Percentiles rank a stretch among this genome's conserved stretches.
Evolutionary conservation across 2,113 vertebrate species (phyloP).

Genomic region (Rostratula benghalensis): DNA sequence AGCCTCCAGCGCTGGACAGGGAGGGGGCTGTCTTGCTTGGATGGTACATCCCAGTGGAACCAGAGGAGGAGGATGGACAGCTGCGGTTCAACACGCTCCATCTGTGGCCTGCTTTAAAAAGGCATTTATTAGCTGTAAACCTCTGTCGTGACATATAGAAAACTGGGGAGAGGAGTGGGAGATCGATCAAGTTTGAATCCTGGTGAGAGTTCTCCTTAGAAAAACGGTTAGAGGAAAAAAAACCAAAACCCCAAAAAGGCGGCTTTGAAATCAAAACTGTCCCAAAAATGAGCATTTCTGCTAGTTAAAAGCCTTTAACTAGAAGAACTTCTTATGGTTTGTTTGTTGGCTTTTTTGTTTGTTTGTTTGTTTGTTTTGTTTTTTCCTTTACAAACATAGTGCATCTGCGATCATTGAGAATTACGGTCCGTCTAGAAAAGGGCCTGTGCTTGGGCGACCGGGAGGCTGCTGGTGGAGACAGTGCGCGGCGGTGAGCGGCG

Average conservation of each 20-base stretch:
- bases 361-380: neutral
- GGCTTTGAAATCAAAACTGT: conserved; percentile 8
- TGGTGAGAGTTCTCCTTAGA: conserved; percentile 27
- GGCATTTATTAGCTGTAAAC: conserved; percentile 58
- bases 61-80: neutral
- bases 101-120: conserved; percentile 36
- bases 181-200: neutral
- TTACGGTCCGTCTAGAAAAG: neutral
- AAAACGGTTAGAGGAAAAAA: neutral
- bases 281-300: neutral
- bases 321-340: neutral
- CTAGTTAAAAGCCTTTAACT: conserved; percentile 56
- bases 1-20: neutral
- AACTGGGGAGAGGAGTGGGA: neutral
- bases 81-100: conserved; percentile 1
- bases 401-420: neutral
- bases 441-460: neutral
- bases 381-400: conserved; percentile 43
- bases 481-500: neutral
- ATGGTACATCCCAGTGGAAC: neutral
- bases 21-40: neutral
- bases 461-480: conserved; percentile 48
- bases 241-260: neutral
- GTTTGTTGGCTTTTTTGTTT: neutral
- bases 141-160: neutral